phyloP scores from a whole-genome alignment of 1,140 invertebrate species.

The Lepidostoma basale region DNA sequence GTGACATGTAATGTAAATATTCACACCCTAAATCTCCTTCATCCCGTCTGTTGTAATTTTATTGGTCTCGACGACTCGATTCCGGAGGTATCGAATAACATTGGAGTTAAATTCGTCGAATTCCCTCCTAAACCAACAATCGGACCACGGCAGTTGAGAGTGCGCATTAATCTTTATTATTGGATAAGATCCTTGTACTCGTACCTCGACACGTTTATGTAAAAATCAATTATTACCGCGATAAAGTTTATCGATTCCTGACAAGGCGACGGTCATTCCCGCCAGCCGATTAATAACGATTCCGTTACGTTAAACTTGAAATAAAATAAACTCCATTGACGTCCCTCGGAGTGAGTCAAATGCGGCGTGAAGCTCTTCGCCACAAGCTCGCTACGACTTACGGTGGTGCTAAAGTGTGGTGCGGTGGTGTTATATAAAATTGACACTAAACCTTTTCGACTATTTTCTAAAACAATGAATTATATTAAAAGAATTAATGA shows the following conservation, averaged over 20 bases:
- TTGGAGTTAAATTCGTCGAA: background rate
- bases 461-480: too few species aligned
- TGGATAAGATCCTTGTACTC: background rate
- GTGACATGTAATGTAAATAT: too few species aligned
- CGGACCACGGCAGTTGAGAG: background rate
- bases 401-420: too few species aligned
- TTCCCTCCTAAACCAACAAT: background rate
- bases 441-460: too few species aligned
- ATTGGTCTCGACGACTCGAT: too few species aligned
- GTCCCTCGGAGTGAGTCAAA: conserved; percentile 9
- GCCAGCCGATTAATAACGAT: background rate
- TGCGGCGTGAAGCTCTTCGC: conserved; percentile 7
- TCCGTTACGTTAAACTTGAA: too few species aligned
- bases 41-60: too few species aligned
- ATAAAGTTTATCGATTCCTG: background rate
- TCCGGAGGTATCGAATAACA: background rate
- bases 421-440: too few species aligned
- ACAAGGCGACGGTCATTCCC: background rate
- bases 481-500: too few species aligned
- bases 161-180: conserved; percentile 4
- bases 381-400: too few species aligned
- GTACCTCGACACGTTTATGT: background rate
- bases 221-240: conserved; percentile 9
- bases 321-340: background rate
- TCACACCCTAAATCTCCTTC: too few species aligned